Evolutionary conservation across 2,797 vertebrate species (phyloP), one percentile per base, ranked within the genome.

Genomic region (Semotilus atromaculatus): DNA sequence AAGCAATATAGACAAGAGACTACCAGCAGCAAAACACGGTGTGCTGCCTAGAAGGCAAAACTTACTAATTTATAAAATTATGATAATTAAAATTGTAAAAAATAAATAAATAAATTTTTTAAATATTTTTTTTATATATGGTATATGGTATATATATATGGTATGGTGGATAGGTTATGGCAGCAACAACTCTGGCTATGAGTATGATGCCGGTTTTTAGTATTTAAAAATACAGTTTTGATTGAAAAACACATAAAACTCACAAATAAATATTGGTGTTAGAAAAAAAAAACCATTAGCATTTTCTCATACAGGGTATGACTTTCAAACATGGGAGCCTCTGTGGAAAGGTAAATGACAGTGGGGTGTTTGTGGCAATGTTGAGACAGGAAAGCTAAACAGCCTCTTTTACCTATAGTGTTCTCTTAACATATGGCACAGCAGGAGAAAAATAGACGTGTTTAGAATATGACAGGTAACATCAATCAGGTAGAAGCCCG

Each of bases 391-490:
- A 23, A 48, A 90, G 89, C 88, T 90, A 87, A 86, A 87, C 88
- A 87, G 86, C 84, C 73, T 91, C 81, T 91, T 80, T 90, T 93
- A 89, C 91, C 91, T 87, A 82, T 88, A 88, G 88, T 86, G 88
- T 82, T 80, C 88, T 89, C 88, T 92, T 88, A 89, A 90, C 90
- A 92, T 92, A 91, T 64, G 85, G 90, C 86, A 88, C 73, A n/a
- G 84, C 73, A 38, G 84, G 88, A 89, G 89, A 90, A 91, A 92
- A 92, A 92, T 87, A 92, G 91, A 92, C 90, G 86, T 92, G 90
- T 93, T 93, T 92, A 90, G 89, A 88, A 91, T 88, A 91, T 89
- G 91, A 93, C 92, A 92, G 91, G 86, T 71, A 88, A 88, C 91
- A 94, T 95, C 93, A 91, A 90, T 94, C 92, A 93, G 89, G 43